Percentiles rank a stretch among this genome's conserved stretches.
Conservation (phyloP, 2,888 invertebrate genomes). For the Furcula furcula region DNA sequence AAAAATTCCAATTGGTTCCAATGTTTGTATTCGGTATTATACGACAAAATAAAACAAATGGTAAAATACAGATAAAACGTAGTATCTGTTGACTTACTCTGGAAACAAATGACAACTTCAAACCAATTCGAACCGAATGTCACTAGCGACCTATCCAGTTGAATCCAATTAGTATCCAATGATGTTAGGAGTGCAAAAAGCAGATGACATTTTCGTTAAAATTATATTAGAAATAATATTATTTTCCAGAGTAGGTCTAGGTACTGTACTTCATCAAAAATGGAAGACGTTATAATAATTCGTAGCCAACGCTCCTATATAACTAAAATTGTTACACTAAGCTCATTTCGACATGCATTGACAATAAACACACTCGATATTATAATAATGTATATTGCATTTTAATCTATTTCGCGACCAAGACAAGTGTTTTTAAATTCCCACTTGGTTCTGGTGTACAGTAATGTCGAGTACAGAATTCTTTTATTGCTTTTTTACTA, state of each 20-base stretch:
- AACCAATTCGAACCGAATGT: too few species aligned
- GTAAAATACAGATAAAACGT: constrained; percentile 22
- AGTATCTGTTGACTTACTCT: too few species aligned
- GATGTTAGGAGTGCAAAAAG: too few species aligned
- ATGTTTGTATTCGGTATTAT: constrained; percentile 16
- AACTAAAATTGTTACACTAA: constrained; percentile 57
- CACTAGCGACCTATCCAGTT: too few species aligned
- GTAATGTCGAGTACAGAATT: constrained; percentile 27
- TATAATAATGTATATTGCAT: neutral
- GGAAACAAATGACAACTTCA: too few species aligned
- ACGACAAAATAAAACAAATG: constrained; percentile 22
- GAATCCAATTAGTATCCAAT: too few species aligned
- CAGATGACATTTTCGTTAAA: too few species aligned
- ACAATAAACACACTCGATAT: constrained; percentile 25
- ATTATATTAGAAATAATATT: neutral
- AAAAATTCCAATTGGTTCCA: neutral
- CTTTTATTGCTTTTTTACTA: neutral
- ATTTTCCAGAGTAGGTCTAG: neutral
- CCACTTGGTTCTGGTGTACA: too few species aligned
- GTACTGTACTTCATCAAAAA: constrained; percentile 48
- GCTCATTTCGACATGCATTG: constrained; percentile 50
- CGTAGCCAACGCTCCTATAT: constrained; percentile 73
- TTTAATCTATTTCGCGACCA: constrained; percentile 19
- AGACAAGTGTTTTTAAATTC: constrained; percentile 9
- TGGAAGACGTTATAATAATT: constrained; percentile 80